Evolutionary conservation across 2,113 vertebrate species (phyloP).

Genomic region (Forbesichthys agassizii): DNA sequence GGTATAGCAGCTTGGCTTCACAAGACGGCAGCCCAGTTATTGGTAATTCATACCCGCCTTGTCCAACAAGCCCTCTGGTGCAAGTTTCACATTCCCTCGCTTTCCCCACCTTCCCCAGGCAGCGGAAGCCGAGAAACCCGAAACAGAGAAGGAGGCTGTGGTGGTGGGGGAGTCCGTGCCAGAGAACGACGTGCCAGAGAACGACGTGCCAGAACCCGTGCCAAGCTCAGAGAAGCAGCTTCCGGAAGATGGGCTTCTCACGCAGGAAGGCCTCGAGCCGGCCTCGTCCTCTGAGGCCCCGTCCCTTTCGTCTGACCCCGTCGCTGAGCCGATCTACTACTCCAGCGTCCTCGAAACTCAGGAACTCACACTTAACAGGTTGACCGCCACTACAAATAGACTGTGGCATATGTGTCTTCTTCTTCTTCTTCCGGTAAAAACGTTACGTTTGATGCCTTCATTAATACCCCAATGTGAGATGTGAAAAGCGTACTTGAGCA

Average conservation of each 20-base stretch:
- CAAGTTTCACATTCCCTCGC: not conserved
- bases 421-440: not conserved
- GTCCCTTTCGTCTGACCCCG: constrained; percentile 7
- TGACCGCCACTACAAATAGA: constrained; percentile 49
- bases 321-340: constrained; percentile 66
- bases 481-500: not conserved
- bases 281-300: constrained; percentile 27
- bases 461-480: not conserved
- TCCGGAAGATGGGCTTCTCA: constrained; percentile 53
- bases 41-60: constrained; percentile 6
- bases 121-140: constrained; percentile 53
- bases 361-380: constrained; percentile 74
- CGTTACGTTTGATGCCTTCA: not conserved
- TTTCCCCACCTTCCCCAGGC: constrained; percentile 61
- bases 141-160: constrained; percentile 2
- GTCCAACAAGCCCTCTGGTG: constrained; percentile 7
- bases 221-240: constrained; percentile 43
- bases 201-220: not conserved
- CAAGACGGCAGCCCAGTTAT: not conserved
- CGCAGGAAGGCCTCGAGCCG: constrained; percentile 66
- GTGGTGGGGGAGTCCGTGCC: constrained; percentile 23
- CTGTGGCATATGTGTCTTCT: not conserved
- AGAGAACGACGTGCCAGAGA: not conserved
- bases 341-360: constrained; percentile 78
- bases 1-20: too few relatives aligned